phyloP scores from a whole-genome alignment of 2,888 invertebrate genomes.

The Galerucella nymphaeae region DNA sequence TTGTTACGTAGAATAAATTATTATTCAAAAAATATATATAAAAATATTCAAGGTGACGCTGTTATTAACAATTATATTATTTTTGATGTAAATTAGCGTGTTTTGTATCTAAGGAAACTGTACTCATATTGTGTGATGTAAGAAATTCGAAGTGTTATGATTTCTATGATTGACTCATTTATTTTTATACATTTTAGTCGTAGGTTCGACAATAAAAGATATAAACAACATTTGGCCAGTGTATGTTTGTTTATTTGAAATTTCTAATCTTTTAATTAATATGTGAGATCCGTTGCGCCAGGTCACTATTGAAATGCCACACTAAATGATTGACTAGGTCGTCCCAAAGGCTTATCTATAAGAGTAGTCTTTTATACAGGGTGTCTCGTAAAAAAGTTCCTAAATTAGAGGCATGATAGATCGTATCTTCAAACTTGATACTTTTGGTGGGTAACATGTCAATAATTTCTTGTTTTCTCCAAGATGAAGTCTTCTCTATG shows the following conservation, averaged over 20 bases:
- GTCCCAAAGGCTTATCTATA: too few relatives aligned
- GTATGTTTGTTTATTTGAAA: background rate
- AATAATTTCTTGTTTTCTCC: too few relatives aligned
- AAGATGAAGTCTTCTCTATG: too few relatives aligned
- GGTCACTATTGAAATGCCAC: too few relatives aligned
- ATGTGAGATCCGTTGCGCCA: too few relatives aligned
- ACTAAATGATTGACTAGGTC: too few relatives aligned
- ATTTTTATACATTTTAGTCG: background rate
- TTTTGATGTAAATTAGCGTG: slow-evolving; percentile 13
- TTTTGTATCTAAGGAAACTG: background rate
- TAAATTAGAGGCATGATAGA: too few relatives aligned
- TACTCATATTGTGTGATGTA: background rate
- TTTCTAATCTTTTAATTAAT: background rate
- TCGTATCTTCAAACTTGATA: too few relatives aligned
- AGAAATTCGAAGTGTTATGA: background rate
- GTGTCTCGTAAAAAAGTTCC: too few relatives aligned
- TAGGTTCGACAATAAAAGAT: background rate
- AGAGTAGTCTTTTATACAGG: too few relatives aligned
- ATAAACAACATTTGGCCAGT: background rate
- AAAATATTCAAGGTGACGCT: slow-evolving; percentile 17
- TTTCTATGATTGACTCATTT: slow-evolving; percentile 3
- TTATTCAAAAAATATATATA: slow-evolving; percentile 6
- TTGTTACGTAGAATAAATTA: background rate
- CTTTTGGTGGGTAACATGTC: too few relatives aligned
- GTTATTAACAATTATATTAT: slow-evolving; percentile 11